Evolutionary conservation across 2,888 invertebrate species (phyloP).

Genomic region (Trichogramma evanescens): DNA sequence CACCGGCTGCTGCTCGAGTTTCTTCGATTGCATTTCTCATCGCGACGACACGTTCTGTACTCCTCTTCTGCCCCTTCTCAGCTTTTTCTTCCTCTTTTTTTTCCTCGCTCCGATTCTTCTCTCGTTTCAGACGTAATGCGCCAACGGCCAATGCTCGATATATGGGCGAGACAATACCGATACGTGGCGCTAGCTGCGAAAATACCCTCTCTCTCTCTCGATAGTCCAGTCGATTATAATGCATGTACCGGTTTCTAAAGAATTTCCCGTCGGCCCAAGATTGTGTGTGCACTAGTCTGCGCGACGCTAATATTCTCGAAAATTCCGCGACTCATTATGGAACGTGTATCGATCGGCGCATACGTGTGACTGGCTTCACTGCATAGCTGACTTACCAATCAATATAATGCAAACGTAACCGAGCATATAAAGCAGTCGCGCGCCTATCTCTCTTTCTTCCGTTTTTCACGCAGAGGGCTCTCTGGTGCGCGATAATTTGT

Average conservation of each 20-base stretch:
- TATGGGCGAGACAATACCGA: too few species aligned
- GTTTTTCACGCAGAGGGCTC: conserved; percentile 6
- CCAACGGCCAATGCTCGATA: too few species aligned
- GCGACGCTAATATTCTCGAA: not conserved
- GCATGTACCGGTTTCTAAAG: too few species aligned
- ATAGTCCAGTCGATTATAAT: not conserved
- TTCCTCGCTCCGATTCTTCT: too few species aligned
- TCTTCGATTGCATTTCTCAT: conserved; percentile 8
- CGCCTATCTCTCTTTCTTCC: conserved; percentile 5
- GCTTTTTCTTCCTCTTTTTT: not conserved
- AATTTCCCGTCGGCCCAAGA: too few species aligned
- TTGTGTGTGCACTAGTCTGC: not conserved
- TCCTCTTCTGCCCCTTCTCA: not conserved
- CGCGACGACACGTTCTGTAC: not conserved
- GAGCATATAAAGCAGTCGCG: not conserved
- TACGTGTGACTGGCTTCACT: too few species aligned
- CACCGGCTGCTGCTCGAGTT: conserved; percentile 10
- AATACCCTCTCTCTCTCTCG: not conserved
- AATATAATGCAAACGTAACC: too few species aligned
- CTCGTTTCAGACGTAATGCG: too few species aligned
- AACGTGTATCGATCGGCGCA: too few species aligned
- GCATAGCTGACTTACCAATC: too few species aligned
- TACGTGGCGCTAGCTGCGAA: not conserved
- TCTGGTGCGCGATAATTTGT: not conserved
- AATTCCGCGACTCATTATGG: not conserved